These are phyloP conservation scores for Percopsis omiscomaycus DNA, from an alignment of 2,797 vertebrate species.

Conservation along the genomic window DNA sequence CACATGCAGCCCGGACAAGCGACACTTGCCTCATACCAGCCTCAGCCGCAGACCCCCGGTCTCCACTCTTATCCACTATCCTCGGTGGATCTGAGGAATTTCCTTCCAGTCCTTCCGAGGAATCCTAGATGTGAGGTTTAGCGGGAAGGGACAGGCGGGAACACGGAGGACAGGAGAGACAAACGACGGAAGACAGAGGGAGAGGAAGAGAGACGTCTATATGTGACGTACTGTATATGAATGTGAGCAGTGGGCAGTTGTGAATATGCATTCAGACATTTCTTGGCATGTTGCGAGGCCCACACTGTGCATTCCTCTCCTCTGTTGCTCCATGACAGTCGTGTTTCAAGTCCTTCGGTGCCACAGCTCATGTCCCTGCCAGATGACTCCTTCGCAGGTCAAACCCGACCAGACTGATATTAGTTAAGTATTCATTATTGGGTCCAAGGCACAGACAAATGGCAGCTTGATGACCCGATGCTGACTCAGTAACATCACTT, in stretches of 20 bases:
- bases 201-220: slow-evolving; percentile 52
- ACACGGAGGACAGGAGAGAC: not conserved
- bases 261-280: slow-evolving; percentile 77
- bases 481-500: slow-evolving; percentile 42
- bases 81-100: slow-evolving; percentile 29
- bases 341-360: slow-evolving; percentile 12
- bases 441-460: not conserved
- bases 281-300: slow-evolving; percentile 66
- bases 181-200: slow-evolving; percentile 44
- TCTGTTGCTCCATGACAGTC: slow-evolving; percentile 25
- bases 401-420: slow-evolving; percentile 9
- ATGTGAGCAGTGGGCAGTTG: slow-evolving; percentile 70
- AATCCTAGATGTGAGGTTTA: slow-evolving; percentile 40
- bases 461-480: not conserved
- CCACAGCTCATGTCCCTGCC: slow-evolving; percentile 14
- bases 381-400: slow-evolving; percentile 21
- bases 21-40: slow-evolving; percentile 83
- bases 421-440: slow-evolving; percentile 6
- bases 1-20: slow-evolving; percentile 33
- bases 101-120: slow-evolving; percentile 39
- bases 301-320: slow-evolving; percentile 75
- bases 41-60: slow-evolving; percentile 71
- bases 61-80: slow-evolving; percentile 34
- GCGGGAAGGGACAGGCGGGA: slow-evolving; percentile 24
- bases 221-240: slow-evolving; percentile 58